Base-by-base conservation (phyloP, 1,140 invertebrate genomes). In the Elymnias hypermnestra region DNA sequence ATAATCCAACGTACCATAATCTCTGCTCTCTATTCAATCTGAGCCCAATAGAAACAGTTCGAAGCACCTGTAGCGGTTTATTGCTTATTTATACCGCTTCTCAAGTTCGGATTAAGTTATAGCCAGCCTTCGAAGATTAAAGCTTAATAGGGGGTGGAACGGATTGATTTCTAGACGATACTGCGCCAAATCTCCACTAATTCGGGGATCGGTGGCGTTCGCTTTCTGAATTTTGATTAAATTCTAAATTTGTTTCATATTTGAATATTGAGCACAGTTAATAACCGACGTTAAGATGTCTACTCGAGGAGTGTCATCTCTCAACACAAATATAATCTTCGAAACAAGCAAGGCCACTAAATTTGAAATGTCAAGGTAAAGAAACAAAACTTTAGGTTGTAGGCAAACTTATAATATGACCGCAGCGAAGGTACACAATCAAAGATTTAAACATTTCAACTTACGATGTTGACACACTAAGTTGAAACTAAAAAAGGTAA, bases 61-160 rank as follows among this genome's bases (percentile, higher is more conserved):
- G 48, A 53, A 60, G 70, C 68, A 78, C 75, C 75, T 77, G 75
- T 73, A 73, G 63, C 70, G 66, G 69, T 75, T 77, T 79, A 77
- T 83, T 73, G 67, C 65, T 81, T 77, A 79, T 83, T 81, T 78
- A 78, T 76, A 70, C 71, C 66, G 69, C 59, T 67, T 68, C 73
- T 76, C 63, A 71, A 76, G 58, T 70, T 52, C 23, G 71, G 76
- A 83, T 81, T 83, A 83, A 83, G 79, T 83, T 83, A 83, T 81
- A 73, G 72, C 79, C 74, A 71, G 69, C 69, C 63, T 67, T 60
- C 71, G 68, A 73, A 81, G 73, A 83, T 81, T 81, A 83, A 79
- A 81, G 59, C 72, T 76, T 81, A 81, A 81, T 83, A 59, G 72
- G 57, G 67, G 67, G 57, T 43, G 54, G 64, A 54, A 77, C 71